Evolutionary conservation across 2,797 vertebrate genomes (phyloP).

Genomic region (Sphenopsis melanotis): DNA sequence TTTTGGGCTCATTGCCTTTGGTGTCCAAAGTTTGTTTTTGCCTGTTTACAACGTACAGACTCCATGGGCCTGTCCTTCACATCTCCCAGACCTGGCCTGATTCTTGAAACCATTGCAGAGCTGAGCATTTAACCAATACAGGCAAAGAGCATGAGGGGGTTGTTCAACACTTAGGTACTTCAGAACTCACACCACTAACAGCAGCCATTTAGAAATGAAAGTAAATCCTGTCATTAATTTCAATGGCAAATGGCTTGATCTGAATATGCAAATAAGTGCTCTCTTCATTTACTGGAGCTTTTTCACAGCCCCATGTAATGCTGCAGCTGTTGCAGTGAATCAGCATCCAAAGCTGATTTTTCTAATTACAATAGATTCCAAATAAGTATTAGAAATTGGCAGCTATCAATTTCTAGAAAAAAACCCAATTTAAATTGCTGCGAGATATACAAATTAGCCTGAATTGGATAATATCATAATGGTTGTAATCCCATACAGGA

Average conservation of each 20-base stretch:
- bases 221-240: not conserved
- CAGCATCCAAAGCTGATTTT: not conserved
- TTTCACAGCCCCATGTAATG: not conserved
- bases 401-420: not conserved
- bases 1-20: not conserved
- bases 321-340: conserved; percentile 2
- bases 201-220: not conserved
- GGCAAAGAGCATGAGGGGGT: not conserved
- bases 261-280: not conserved
- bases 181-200: not conserved
- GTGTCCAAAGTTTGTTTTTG: not conserved
- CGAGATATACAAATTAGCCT: not conserved
- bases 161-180: not conserved
- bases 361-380: not conserved
- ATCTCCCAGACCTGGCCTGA: not conserved
- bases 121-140: not conserved
- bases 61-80: not conserved
- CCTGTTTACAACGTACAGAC: not conserved
- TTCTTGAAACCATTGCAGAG: not conserved
- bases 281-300: not conserved
- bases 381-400: not conserved
- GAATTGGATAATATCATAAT: not conserved
- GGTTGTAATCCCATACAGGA: not conserved
- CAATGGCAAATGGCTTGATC: not conserved
- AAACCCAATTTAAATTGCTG: not conserved